A percentile compares a stretch with the other conserved stretches of the same genome.
phyloP scores from a whole-genome alignment of 1,140 invertebrate species.

The Neelides sp. region DNA sequence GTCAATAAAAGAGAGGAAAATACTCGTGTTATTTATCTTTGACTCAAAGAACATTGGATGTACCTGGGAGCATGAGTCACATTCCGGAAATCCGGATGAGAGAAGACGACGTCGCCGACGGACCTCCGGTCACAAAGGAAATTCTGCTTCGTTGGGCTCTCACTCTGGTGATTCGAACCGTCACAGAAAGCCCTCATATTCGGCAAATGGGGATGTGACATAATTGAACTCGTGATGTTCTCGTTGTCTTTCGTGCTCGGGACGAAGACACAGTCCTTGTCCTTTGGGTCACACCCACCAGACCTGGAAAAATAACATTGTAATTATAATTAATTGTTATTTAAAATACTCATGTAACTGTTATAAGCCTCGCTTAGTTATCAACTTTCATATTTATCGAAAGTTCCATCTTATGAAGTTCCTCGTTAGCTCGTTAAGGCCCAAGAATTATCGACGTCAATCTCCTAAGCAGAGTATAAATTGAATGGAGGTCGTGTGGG shows the following conservation, averaged over 20 bases:
- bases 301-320: conserved; percentile 34
- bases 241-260: conserved; percentile 21
- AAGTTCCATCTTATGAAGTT: no score
- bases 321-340: not conserved
- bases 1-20: no score
- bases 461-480: no score
- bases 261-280: conserved; percentile 22
- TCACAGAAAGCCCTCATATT: conserved; percentile 44
- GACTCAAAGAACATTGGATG: no score
- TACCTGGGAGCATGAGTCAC: conserved; percentile 16
- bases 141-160: conserved; percentile 54
- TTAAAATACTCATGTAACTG: not conserved
- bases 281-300: conserved; percentile 38
- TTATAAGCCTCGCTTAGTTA: no score
- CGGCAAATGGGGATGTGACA: conserved; percentile 24
- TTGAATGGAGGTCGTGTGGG: no score
- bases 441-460: no score
- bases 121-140: conserved; percentile 46
- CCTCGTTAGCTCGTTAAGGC: no score
- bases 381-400: no score
- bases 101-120: conserved; percentile 47
- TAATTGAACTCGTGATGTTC: conserved; percentile 27
- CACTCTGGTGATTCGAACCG: conserved; percentile 44
- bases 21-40: no score
- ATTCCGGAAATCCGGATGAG: conserved; percentile 45